Base-by-base conservation (phyloP, 2,888 invertebrate species). In the Brachycybe producta region DNA sequence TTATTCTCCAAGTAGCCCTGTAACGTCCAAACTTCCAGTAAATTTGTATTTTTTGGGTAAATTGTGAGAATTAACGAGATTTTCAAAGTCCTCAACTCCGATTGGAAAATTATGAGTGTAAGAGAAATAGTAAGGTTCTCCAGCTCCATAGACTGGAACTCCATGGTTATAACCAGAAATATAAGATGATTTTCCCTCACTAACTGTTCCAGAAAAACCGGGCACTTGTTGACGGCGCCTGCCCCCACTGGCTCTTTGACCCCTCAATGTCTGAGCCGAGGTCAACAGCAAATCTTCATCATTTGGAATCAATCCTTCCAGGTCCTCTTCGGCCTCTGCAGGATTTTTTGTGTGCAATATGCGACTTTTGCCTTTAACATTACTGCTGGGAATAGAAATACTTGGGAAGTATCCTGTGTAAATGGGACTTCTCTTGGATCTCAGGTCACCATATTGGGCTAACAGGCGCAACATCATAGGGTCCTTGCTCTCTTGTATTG, bases 31-130 rank as follows among this genome's bases (percentile, higher is more conserved):
- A 2, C 43, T 35, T 2, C 49, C 49, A 28, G 34, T 43, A 26
- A 49, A 49, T 17, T 49, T 49, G 27, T 43, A 49, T 24, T 49
- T 49, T 21, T 45, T 44, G 28, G 49, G 49, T 24, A 49, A 19
- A 43, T 49, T 49, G 26, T 49, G 49, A n/a, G 49, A 49, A 36
- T 49, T 49, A 13, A 49, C 49, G n/a, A 49, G 8, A 26, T 24
- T 49, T 24, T 44, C 43, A 35, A 49, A 49, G 26, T 49, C 49
- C 7, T 23, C 21, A 17, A 27, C 27, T 15, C 24, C 43, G 17
- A 49, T 49, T 19, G 49, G 49, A 24, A 49, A 49, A 27, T 49
- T 49, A 34, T 49, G 49, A 11, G 49, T 49, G 43, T 49, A 49
- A 19, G 49, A 49, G 26, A 30, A 49, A 21, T 49, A 49, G 43